phyloP scores from a whole-genome alignment of 2,888 invertebrate genomes.

The Myopa testacea region DNA sequence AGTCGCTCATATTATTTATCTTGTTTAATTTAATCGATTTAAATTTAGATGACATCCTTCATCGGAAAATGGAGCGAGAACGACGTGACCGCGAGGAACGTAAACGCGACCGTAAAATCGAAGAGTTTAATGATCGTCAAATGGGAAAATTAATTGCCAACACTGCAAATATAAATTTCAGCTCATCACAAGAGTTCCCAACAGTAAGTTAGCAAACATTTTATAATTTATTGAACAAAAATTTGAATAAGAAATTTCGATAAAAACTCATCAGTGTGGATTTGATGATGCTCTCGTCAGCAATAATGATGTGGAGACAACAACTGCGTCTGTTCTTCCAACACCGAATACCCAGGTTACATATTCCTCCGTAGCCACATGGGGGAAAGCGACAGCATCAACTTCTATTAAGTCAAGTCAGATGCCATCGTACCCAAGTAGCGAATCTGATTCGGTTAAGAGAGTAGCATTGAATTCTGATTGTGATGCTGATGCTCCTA shows the following conservation, averaged over 20 bases:
- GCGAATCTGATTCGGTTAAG: constrained; percentile 46
- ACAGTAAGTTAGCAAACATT: constrained; percentile 61
- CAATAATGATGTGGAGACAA: constrained; percentile 33
- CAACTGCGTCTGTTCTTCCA: constrained; percentile 35
- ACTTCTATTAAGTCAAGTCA: constrained; percentile 41
- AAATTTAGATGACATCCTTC: constrained; percentile 77
- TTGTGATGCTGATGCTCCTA: constrained; percentile 11
- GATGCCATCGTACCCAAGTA: constrained; percentile 46
- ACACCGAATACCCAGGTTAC: constrained; percentile 45
- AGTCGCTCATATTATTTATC: not conserved
- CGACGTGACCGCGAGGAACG: constrained; percentile 82
- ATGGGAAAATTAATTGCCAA: constrained; percentile 76
- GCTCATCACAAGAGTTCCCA: constrained; percentile 72
- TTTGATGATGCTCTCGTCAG: constrained; percentile 59
- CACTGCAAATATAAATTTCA: constrained; percentile 74
- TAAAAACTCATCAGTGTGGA: constrained; percentile 57
- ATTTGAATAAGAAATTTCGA: constrained; percentile 7
- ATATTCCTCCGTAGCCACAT: constrained; percentile 60
- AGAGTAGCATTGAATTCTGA: constrained; percentile 26
- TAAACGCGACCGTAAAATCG: constrained; percentile 82
- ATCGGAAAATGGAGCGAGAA: constrained; percentile 77
- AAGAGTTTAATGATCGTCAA: constrained; percentile 77
- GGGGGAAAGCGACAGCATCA: constrained; percentile 50
- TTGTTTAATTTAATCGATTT: not conserved
- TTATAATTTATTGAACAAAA: not conserved